Evolutionary conservation across 1,140 invertebrate genomes (phyloP).

Genomic region (Tetragonula clypearis): DNA sequence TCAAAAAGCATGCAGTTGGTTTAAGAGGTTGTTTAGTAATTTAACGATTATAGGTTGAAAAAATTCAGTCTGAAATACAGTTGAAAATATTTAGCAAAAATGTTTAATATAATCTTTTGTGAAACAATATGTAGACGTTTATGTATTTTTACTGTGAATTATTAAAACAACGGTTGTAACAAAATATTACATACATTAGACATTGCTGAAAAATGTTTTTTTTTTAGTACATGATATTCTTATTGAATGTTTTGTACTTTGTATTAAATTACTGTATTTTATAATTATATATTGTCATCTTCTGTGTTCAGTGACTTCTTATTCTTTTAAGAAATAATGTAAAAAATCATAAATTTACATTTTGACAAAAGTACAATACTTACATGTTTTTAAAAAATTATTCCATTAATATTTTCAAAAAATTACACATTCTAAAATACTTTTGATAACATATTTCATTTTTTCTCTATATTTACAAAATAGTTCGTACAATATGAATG

Average conservation of each 20-base stretch:
- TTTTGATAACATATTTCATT: conserved; percentile 18
- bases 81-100: conserved; percentile 39
- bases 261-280: conserved; percentile 60
- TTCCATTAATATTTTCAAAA: conserved; percentile 19
- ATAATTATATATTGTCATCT: conserved; percentile 49
- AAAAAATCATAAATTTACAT: conserved; percentile 9
- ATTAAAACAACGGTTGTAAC: conserved; percentile 14
- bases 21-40: conserved; percentile 55
- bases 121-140: conserved; percentile 4
- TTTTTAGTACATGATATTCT: conserved; percentile 14
- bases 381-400: not conserved
- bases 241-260: conserved; percentile 24
- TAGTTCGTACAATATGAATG: conserved; percentile 4
- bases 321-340: conserved; percentile 12
- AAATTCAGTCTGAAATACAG: not conserved
- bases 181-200: not conserved
- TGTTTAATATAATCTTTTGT: conserved; percentile 39
- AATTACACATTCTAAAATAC: conserved; percentile 23
- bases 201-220: not conserved
- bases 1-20: conserved; percentile 27
- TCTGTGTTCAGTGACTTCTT: conserved; percentile 32
- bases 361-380: conserved; percentile 12
- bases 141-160: conserved; percentile 43
- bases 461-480: conserved; percentile 11
- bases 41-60: conserved; percentile 22